Evolutionary conservation across 2,888 invertebrate species (phyloP).

Genomic region (Platerodrilus igneus): DNA sequence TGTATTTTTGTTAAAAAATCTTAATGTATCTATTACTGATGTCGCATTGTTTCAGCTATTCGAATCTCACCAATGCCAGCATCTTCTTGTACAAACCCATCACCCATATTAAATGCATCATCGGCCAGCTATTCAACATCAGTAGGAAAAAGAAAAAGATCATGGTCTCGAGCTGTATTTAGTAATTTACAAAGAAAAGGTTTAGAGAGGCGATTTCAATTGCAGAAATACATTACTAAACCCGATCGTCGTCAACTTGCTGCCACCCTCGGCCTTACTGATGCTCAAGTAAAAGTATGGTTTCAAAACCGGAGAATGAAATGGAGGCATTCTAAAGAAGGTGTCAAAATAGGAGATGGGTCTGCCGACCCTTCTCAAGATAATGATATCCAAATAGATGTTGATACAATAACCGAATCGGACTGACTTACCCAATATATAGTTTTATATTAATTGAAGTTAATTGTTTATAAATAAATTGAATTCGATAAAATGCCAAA

Average conservation of each 20-base stretch:
- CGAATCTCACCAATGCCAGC: slow-evolving; percentile 35
- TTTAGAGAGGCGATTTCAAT: slow-evolving; percentile 83
- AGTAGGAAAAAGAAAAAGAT: slow-evolving; percentile 70
- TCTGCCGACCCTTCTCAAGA: slow-evolving; percentile 44
- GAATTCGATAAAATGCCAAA: not conserved
- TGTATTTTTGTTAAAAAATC: too few species aligned
- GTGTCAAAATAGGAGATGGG: slow-evolving; percentile 32
- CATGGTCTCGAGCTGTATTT: slow-evolving; percentile 94
- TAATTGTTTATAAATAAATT: not conserved
- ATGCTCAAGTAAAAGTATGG: slow-evolving; percentile 94
- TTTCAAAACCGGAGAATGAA: slow-evolving; percentile 69
- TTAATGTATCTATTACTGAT: too few species aligned
- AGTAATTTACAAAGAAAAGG: slow-evolving; percentile 93
- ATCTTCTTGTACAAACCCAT: slow-evolving; percentile 30
- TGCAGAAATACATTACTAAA: slow-evolving; percentile 94
- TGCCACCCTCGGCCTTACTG: slow-evolving; percentile 85
- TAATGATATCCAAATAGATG: slow-evolving; percentile 44
- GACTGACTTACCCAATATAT: slow-evolving; percentile 23
- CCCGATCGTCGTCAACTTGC: slow-evolving; percentile 89
- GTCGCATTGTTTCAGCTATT: slow-evolving; percentile 37
- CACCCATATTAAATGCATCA: slow-evolving; percentile 29
- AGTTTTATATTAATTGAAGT: too few species aligned
- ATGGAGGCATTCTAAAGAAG: slow-evolving; percentile 48
- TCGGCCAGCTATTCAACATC: slow-evolving; percentile 14
- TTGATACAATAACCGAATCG: slow-evolving; percentile 43